Base-by-base conservation (phyloP, 2,113 vertebrate species). In the Arvicanthis niloticus region DNA sequence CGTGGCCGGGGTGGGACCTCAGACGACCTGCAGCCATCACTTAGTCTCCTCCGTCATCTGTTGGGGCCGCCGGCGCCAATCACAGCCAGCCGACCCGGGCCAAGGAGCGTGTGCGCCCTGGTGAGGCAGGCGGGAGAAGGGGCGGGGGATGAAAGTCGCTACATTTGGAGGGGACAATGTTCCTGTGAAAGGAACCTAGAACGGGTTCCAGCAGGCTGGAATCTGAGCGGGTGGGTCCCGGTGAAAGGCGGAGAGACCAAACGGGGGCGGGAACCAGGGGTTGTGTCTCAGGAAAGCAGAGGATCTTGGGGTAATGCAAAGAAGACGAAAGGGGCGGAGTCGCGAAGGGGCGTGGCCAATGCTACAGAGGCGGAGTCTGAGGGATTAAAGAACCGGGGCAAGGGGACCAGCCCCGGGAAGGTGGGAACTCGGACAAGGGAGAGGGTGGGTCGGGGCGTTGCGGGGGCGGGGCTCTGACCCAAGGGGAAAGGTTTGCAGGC, bases 1-100 rank as follows among this genome's bases (percentile, higher is more conserved):
- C 96, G 98, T 98, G 97, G 96, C 97, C 78, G 86, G 97, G 97
- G 96, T 91, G 97, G 96, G 96, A 95, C 97, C 96, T 97, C 93
- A 58, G 90, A 89, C 86, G 91, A 96, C 92, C 94, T 92, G 86
- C 56, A 91, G 90, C 97, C 89, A 65, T 62, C 97, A 95, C 94
- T 97, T 93, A 76, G 95, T 88, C 96, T 97, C 91, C 76, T 72
- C 86, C 5, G 95, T 93, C 92, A 88, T 93, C 96, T 91, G 72
- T 51, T 96, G 97, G 94, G 97, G 94, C 95, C 45, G 56, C 91
- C 40, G 78, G 93, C 70, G 86, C 94, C 95, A 92, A 96, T 96
- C 93, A 97, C 82, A 97, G 77, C 78, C 92, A 48, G 93, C 58
- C 16, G 94, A 62, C 88, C 96, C 7, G 7, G 92, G 92, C 93